Percentiles rank a stretch among this genome's conserved stretches.
Conservation (phyloP, 1,140 invertebrate genomes). For the Solen grandis region DNA sequence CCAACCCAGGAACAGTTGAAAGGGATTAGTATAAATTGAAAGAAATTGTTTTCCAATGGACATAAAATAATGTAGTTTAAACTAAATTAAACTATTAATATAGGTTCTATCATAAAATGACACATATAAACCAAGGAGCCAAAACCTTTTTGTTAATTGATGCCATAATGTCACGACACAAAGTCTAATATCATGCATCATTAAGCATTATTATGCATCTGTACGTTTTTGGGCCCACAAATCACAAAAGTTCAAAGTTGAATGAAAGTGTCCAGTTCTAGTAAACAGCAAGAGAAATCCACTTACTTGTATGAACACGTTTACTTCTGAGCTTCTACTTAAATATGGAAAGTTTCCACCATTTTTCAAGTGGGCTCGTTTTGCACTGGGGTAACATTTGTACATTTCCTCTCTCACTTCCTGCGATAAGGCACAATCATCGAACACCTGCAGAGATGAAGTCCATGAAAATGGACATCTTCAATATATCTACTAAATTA, state of each 20-base stretch:
- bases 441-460: conserved; percentile 90
- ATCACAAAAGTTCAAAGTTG: background rate
- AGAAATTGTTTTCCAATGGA: no score
- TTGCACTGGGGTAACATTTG: conserved; percentile 93
- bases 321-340: conserved; percentile 93
- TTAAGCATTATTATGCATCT: background rate
- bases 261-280: background rate
- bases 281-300: background rate
- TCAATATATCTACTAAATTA: no score
- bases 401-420: conserved; percentile 89
- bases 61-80: no score
- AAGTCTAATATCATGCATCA: background rate
- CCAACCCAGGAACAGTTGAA: no score
- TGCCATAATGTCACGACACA: no score
- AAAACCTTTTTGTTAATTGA: no score
- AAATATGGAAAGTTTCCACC: conserved; percentile 96
- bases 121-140: no score
- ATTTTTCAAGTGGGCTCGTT: conserved; percentile 92
- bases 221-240: background rate
- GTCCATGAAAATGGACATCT: no score
- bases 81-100: no score
- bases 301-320: conserved; percentile 92
- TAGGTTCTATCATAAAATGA: no score
- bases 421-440: conserved; percentile 91
- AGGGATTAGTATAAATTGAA: no score